Evolutionary conservation across 2,888 invertebrate species (phyloP), one percentile per base, ranked within the genome.

Genomic region (Himalopsyche anomala): DNA sequence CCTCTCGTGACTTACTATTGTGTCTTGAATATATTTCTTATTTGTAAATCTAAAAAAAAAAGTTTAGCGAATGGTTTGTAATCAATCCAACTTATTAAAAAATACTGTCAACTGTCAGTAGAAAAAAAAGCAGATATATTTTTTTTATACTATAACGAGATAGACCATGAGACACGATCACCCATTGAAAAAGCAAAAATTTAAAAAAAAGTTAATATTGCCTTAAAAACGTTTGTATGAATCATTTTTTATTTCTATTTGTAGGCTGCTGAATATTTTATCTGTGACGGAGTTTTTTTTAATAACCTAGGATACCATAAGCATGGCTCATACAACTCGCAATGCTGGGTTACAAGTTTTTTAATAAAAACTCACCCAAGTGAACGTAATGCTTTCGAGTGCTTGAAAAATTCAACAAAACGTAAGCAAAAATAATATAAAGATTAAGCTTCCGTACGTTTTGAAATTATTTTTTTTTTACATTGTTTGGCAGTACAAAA

Each of bases 351-450:
- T 62, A 62, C 62, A 62, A 62, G 62, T 62, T 62, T 62, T 62
- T 62, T 62, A 62, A 62, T 62, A 62, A 62, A 62, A 62, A 62
- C 19, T 6, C 62, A 62, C 8, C 62, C 62, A 62, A 62, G 62
- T 28, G 62, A n/a, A 28, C 62, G 62, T 62, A 62, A 62, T 62
- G 19, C 62, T 62, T 62, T 62, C 62, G 62, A 62, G 62, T 62
- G 62, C 62, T n/a, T 19, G 11, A 62, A 62, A 62, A 62, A 2
- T 51, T 51, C 51, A 51, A 19, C 11, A 19, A 19, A 19, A n/a
- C 28, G 62, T 28, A 28, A 62, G 62, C 51, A 62, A 28, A 19
- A 62, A 62, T 62, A 62, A 62, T 11, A 62, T 62, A 19, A 62
- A 62, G 62, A 62, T 62, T 62, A 28, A 19, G 62, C 62, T 62